Evolutionary conservation across 2,113 vertebrate genomes (phyloP).

Genomic region (Hystrix cristata): DNA sequence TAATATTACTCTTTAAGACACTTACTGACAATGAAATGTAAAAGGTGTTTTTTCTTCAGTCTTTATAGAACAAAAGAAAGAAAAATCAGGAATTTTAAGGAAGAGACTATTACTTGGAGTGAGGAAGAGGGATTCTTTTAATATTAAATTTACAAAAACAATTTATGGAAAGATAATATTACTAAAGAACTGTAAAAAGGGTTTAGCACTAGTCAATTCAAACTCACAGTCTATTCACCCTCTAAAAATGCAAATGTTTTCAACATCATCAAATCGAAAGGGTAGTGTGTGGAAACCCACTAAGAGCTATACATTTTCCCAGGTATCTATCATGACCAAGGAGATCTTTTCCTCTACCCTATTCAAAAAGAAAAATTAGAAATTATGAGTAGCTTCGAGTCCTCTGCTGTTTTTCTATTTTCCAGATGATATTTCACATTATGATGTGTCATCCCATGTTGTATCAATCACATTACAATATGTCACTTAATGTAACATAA

Average conservation of each 20-base stretch:
- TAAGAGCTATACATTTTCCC: constrained; percentile 47
- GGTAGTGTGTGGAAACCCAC: constrained; percentile 52
- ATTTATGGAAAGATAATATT: constrained; percentile 65
- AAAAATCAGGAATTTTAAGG: constrained; percentile 21
- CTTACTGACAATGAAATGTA: not conserved
- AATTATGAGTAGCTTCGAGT: constrained; percentile 36
- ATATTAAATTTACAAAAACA: constrained; percentile 37
- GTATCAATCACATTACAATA: constrained; percentile 88
- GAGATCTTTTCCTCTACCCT: constrained; percentile 37
- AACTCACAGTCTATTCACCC: constrained; percentile 66
- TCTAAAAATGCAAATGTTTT: constrained; percentile 42
- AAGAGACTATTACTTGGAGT: not conserved
- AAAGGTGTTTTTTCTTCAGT: not conserved
- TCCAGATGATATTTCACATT: constrained; percentile 88
- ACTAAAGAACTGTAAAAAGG: constrained; percentile 77
- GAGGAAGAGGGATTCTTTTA: not conserved
- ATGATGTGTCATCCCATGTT: constrained; percentile 86
- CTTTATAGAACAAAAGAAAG: constrained; percentile 7
- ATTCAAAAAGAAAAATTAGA: constrained; percentile 71
- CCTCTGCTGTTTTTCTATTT: constrained; percentile 81
- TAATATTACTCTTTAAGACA: not conserved
- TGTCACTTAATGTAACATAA: constrained; percentile 88
- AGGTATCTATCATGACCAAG: constrained; percentile 55
- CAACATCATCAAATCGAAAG: constrained; percentile 61
- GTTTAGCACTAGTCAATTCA: constrained; percentile 74